phyloP scores from a whole-genome alignment of 2,797 vertebrate species.

The Meda fulgida region DNA sequence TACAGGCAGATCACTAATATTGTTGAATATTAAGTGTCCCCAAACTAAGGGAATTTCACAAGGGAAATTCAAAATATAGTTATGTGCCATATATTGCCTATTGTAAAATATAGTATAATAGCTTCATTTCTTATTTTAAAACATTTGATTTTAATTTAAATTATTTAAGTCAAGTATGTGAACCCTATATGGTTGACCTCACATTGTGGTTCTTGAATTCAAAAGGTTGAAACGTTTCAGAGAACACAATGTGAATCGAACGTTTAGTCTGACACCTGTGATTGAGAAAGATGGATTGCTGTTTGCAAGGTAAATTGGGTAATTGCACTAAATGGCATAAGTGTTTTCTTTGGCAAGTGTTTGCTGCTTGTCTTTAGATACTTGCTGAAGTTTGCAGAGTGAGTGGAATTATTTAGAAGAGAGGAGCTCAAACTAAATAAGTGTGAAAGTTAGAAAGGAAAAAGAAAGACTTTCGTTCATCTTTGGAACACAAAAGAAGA shows the following conservation, averaged over 20 bases:
- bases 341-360: slow-evolving; percentile 52
- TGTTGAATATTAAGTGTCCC: too few species aligned
- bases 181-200: background rate
- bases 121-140: background rate
- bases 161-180: background rate
- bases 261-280: slow-evolving; percentile 53
- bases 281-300: slow-evolving; percentile 60
- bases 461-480: background rate
- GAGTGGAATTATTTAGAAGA: slow-evolving; percentile 1
- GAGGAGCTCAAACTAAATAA: background rate
- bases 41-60: background rate
- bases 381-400: background rate
- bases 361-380: slow-evolving; percentile 30
- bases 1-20: too few species aligned
- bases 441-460: background rate
- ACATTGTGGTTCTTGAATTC: background rate
- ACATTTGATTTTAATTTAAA: background rate
- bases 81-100: background rate
- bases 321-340: slow-evolving; percentile 51
- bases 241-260: background rate
- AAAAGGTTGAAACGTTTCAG: background rate
- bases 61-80: background rate
- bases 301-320: slow-evolving; percentile 51
- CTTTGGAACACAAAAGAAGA: background rate
- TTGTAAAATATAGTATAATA: background rate